phyloP scores from a whole-genome alignment of 1,140 invertebrate species.

The Pseudobourletiella spinata region DNA sequence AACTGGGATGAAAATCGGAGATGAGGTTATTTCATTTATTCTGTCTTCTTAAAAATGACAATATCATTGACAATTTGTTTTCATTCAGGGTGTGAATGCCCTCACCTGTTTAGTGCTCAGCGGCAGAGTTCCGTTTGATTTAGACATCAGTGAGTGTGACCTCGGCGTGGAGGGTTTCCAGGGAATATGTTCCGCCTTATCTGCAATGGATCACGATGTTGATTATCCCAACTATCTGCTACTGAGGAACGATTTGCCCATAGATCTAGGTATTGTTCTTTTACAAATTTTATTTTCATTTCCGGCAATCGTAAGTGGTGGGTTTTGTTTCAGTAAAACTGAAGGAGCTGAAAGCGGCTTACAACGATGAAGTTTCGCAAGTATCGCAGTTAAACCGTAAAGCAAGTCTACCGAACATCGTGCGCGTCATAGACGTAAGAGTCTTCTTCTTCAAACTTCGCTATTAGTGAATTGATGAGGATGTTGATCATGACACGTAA shows the following conservation, averaged over 20 bases:
- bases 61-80: not conserved
- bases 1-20: not conserved
- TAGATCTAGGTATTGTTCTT: conserved; percentile 1
- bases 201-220: conserved; percentile 7
- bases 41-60: not conserved
- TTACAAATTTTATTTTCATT: not conserved
- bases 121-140: not conserved
- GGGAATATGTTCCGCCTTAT: not conserved
- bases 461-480: too few relatives aligned
- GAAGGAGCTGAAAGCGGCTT: not conserved
- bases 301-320: not conserved
- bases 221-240: conserved; percentile 6
- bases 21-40: not conserved
- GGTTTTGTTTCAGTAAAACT: not conserved
- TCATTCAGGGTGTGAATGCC: not conserved
- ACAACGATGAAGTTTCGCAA: not conserved
- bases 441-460: too few relatives aligned
- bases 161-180: not conserved
- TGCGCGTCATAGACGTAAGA: not conserved
- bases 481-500: too few relatives aligned
- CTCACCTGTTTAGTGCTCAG: not conserved
- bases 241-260: not conserved
- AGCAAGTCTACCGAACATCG: not conserved
- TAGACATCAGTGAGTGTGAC: conserved; percentile 8
- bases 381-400: not conserved